Evolutionary conservation across 2,888 invertebrate genomes (phyloP).

Genomic region (Peribatodes rhomboidaria): DNA sequence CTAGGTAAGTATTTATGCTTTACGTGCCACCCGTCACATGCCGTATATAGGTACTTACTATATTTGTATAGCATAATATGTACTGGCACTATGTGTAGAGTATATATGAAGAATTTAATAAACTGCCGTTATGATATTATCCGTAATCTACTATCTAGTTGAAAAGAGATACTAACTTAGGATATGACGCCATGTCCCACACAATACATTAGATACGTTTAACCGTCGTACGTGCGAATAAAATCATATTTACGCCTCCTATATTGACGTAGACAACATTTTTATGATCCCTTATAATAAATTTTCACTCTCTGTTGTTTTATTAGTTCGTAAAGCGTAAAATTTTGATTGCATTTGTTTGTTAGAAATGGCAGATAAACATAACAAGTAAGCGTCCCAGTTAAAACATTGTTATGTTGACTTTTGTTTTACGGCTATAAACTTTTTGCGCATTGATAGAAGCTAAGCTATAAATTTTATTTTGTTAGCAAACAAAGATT

Average conservation of each 20-base stretch:
- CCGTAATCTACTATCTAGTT: no score
- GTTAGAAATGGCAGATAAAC: conserved; percentile 32
- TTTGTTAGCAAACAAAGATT: conserved; percentile 9
- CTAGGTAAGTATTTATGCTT: no score
- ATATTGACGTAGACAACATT: conserved; percentile 49
- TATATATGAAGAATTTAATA: no score
- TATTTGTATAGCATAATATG: no score
- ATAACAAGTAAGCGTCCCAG: conserved; percentile 28
- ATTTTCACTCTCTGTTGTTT: conserved; percentile 57
- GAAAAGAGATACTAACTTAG: no score
- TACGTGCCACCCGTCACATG: no score
- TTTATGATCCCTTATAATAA: conserved; percentile 53
- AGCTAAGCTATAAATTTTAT: neutral
- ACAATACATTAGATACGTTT: conserved; percentile 18
- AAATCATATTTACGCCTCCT: conserved; percentile 49
- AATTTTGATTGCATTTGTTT: conserved; percentile 51
- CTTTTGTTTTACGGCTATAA: conserved; percentile 18
- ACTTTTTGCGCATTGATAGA: conserved; percentile 13
- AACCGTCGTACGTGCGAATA: conserved; percentile 37
- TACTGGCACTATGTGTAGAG: no score
- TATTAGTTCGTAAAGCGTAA: conserved; percentile 51
- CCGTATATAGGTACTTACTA: no score
- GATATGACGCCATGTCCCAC: no score
- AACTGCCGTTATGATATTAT: no score
- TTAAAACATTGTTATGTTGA: conserved; percentile 25